Base-by-base conservation (phyloP, 2,797 vertebrate species). In the Propithecus perrieri region DNA sequence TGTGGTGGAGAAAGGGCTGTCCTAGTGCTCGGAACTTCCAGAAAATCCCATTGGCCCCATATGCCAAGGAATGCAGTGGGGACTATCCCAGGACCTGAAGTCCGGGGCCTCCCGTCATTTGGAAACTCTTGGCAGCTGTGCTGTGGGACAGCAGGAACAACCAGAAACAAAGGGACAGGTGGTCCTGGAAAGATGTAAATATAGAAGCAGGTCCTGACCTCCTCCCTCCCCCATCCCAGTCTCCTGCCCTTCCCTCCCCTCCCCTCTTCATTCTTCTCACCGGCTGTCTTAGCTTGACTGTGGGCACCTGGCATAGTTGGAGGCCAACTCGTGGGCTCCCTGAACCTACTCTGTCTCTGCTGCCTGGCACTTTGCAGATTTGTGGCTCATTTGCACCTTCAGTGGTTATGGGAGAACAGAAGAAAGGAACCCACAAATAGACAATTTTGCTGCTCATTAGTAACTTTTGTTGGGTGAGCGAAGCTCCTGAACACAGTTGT, bases 331-430 rank as follows among this genome's bases (percentile, higher is more conserved):
- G 6, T 18, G 30, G 65, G 30, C 55, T 53, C 48, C 65, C 57
- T 46, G 30, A 41, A 38, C 41, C 41, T 1, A 43, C 69, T 30
- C n/a, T 67, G 33, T 46, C 55, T 43, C 79, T 38, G 57, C 80
- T 74, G 38, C 88, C 89, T 87, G 93, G 75, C 35, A 28, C 65
- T 81, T 86, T 86, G 91, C 65, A 69, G 86, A 69, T 91, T 33
- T 75, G 65, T 85, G 91, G 65, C 67, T 96, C 85, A 24, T 81
- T 72, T 91, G 83, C 38, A 89, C 85, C 75, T 85, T 89, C 28
- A 1, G 46, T 61, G 89, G 50, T 86, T 87, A 6, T 41, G 74
- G 78, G 63, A 65, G 85, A 95, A 50, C n/a, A 53, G 38, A 86
- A 89, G 81, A 89, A 71, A 13, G 53, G 76, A 71, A 33, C 75